phyloP scores from a whole-genome alignment of 2,113 vertebrate species.

The Thamnaconus septentrionalis region DNA sequence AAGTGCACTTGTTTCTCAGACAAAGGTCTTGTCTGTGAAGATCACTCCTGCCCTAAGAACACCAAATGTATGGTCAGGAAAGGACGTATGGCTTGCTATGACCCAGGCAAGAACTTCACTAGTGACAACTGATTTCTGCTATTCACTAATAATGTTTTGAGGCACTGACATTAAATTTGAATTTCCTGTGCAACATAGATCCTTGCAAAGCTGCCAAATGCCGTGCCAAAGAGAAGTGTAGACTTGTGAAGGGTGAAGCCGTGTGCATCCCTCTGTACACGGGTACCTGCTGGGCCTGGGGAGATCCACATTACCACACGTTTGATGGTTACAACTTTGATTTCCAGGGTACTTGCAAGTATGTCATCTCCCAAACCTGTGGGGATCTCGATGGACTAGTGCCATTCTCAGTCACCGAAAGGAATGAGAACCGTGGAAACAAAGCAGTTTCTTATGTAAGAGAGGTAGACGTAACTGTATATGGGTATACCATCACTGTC shows the following conservation, averaged over 20 bases:
- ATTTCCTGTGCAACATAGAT: conserved; percentile 63
- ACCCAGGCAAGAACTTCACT: conserved; percentile 69
- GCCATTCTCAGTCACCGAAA: conserved; percentile 79
- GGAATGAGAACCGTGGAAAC: conserved; percentile 79
- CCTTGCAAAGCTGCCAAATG: conserved; percentile 76
- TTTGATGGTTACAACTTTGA: conserved; percentile 78
- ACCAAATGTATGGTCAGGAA: conserved; percentile 74
- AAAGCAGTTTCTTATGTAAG: conserved; percentile 74
- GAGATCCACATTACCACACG: conserved; percentile 80
- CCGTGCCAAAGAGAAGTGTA: conserved; percentile 77
- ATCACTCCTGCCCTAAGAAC: conserved; percentile 62
- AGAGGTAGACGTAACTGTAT: conserved; percentile 65
- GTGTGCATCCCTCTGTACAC: conserved; percentile 74
- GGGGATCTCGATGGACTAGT: conserved; percentile 60
- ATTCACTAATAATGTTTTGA: background rate
- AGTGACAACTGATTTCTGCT: background rate
- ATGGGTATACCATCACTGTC: conserved; percentile 70
- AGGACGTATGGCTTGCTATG: conserved; percentile 71
- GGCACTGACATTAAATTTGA: background rate
- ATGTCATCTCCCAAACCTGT: conserved; percentile 70
- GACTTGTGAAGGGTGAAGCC: conserved; percentile 47
- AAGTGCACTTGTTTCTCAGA: conserved; percentile 72
- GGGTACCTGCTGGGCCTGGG: conserved; percentile 71
- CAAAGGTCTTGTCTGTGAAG: conserved; percentile 68
- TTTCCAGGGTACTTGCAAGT: conserved; percentile 83